These are phyloP conservation scores for Phalloptychus januarius DNA, from an alignment of 2,797 vertebrate species.

Conservation along the genomic window DNA sequence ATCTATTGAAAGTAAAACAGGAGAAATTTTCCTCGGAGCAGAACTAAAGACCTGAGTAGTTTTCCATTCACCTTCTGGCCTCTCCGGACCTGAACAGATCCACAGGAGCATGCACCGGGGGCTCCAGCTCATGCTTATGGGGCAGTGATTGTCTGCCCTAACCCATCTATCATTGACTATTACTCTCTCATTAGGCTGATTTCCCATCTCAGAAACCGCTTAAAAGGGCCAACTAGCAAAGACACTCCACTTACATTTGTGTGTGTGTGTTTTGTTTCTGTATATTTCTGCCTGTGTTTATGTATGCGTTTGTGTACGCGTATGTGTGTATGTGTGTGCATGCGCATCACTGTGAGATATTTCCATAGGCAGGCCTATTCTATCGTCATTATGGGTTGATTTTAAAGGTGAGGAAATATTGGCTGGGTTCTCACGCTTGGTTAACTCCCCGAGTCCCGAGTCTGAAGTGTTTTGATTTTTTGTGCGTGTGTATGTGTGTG, in stretches of 20 bases:
- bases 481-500: conserved; percentile 34
- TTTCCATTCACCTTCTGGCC: conserved; percentile 76
- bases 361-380: conserved; percentile 81
- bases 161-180: conserved; percentile 84
- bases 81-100: conserved; percentile 56
- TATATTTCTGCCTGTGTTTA: conserved; percentile 61
- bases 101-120: conserved; percentile 60
- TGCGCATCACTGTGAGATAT: conserved; percentile 68
- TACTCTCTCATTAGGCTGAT: conserved; percentile 81
- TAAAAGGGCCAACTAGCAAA: conserved; percentile 70
- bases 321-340: conserved; percentile 26
- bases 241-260: conserved; percentile 62
- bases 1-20: conserved; percentile 16
- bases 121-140: conserved; percentile 72
- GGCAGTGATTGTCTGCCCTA: conserved; percentile 84
- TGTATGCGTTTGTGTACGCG: conserved; percentile 42
- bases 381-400: conserved; percentile 78
- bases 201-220: conserved; percentile 78
- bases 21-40: conserved; percentile 33
- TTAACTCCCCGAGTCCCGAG: conserved; percentile 76
- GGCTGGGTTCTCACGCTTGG: conserved; percentile 79
- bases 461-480: conserved; percentile 73
- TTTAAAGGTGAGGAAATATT: conserved; percentile 81
- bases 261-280: conserved; percentile 47
- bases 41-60: conserved; percentile 49